Base-by-base conservation (phyloP, 2,797 vertebrate genomes). In the Microhierax caerulescens region DNA sequence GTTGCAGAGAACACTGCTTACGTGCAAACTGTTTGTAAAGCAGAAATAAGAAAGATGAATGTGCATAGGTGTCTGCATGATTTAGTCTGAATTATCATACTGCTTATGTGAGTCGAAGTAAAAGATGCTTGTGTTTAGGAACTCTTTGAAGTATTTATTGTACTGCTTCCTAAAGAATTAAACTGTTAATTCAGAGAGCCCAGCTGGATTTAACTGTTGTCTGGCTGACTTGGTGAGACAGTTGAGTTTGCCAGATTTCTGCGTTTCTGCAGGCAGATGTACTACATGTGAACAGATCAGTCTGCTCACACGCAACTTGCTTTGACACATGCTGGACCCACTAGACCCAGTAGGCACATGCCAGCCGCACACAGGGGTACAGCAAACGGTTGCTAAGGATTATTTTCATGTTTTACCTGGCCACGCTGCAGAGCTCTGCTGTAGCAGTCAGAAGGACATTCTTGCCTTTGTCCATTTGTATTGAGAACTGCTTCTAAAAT, bases 121-220 rank as follows among this genome's bases (percentile, higher is more conserved):
- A 78, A 91, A 90, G 93, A 67, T 57, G 67, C 56, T 80, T 21
- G 56, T 92, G 65, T 69, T 93, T 78, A 73, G 87, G 70, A 74
- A 37, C 65, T 51, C 79, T 81, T 54, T 90, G 90, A 81, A 74
- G 90, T 88, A 78, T 90, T 95, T 93, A 93, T 43, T 50, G 56
- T 63, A 41, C 60, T 47, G 56, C 64, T 92, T 94, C 75, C 90
- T 81, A 64, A 65, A 81, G 79, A 93, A 88, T 70, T 74, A 78
- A 74, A 53, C 60, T 88, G 79, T 51, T 95, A 85, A 88, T 90
- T 90, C 47, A 24, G 79, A 67, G 89, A 57, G 47, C 87, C 90
- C 75, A 51, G 87, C 70, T 77, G 90, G 92, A 70, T 65, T 56
- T 90, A 45, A 45, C 75, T 69, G 87, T 24, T 94, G 90, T 37